Evolutionary conservation across 2,113 vertebrate genomes (phyloP).

Genomic region (Microtus oregoni): DNA sequence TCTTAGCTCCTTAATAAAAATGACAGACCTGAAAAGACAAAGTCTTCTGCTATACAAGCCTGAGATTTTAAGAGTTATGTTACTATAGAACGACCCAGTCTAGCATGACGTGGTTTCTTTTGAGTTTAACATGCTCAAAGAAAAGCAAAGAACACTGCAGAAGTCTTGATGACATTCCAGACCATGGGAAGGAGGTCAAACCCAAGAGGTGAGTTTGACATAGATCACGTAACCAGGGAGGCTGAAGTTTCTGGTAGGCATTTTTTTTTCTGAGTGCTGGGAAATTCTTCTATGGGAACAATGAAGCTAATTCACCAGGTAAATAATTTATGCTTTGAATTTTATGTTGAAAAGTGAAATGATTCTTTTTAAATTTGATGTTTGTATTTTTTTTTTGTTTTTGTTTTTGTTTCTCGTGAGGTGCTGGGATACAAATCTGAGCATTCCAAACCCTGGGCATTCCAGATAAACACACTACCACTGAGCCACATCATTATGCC

Average conservation of each 20-base stretch:
- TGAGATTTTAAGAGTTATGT: not conserved
- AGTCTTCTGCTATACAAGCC: not conserved
- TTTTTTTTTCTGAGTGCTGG: not conserved
- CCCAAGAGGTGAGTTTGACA: not conserved
- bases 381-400: not conserved
- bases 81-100: not conserved
- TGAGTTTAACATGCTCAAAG: not conserved
- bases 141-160: not conserved
- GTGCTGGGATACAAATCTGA: not conserved
- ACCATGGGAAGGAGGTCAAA: not conserved
- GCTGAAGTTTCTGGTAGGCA: not conserved
- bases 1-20: conserved; percentile 28
- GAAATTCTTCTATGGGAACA: not conserved
- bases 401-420: not conserved
- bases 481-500: not conserved
- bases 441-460: too few species aligned
- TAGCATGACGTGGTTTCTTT: not conserved
- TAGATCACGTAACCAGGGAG: not conserved
- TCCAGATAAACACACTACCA: not conserved
- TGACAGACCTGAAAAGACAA: not conserved
- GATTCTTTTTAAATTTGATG: not conserved
- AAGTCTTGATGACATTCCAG: not conserved
- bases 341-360: not conserved
- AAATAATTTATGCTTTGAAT: not conserved
- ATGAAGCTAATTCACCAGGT: not conserved